Base-by-base conservation (phyloP, 2,888 invertebrate species). In the Nomada flava region DNA sequence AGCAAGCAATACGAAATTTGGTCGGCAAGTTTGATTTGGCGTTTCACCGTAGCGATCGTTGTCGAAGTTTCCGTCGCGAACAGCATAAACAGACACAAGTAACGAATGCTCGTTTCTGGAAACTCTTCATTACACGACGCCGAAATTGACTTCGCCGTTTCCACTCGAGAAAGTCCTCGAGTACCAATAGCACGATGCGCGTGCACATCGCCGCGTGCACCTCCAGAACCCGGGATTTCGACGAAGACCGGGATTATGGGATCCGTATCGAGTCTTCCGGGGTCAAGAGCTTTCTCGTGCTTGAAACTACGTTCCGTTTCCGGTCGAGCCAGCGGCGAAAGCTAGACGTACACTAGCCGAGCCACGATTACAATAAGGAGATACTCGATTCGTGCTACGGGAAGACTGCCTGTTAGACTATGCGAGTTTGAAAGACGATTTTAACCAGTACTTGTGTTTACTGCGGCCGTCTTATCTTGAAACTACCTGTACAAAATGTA, bases 231-330 rank as follows among this genome's bases (percentile, higher is more conserved):
- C 29, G 10, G 62, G 77, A 82, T 83, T 77, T 72, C 72, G 36
- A 65, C 73, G 69, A 72, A 77, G 64, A 72, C 76, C 59, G 52
- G 71, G 70, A 82, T 82, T 76, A 82, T 60, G 82, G 82, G 76
- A 76, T 76, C 52, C 72, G 83, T 65, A 76, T 71, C 68, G 67
- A 55, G 69, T 70, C 83, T 70, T 76, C 83, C 65, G 69, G 69
- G 82, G 83, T 83, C 82, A 83, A 82, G 82, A 60, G 69, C 76
- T 73, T 70, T 26, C 70, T 82, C 82, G 75, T 82, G 62, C 70
- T 59, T 67, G 82, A 82, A 82, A 82, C 82, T 82, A 53, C 82
- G 75, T 52, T 42, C 47, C 64, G 72, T 50, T 65, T 52, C 64
- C 57, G 50, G 42, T 23, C 53, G 65, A 47, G 36, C 50, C 29